Evolutionary conservation across 2,113 vertebrate species (phyloP).

Genomic region (Poeciliopsis retropinna): DNA sequence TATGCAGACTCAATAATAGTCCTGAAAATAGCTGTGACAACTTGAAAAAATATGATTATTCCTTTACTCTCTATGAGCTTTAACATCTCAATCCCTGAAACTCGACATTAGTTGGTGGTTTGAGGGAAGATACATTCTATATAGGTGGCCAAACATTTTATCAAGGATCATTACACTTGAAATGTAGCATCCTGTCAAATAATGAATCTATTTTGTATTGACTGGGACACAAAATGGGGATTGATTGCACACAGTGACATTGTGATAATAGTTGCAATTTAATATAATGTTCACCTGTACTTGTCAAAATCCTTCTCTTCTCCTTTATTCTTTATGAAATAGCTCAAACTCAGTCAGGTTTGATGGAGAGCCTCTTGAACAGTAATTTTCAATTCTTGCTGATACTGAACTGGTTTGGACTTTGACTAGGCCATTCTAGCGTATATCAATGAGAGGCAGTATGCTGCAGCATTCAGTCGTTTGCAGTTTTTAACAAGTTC

Average conservation of each 20-base stretch:
- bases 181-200: neutral
- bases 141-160: neutral
- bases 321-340: too few relatives aligned
- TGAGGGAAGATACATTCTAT: neutral
- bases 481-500: neutral
- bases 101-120: neutral
- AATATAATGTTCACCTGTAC: too few relatives aligned
- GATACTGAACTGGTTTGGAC: too few relatives aligned
- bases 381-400: neutral
- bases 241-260: neutral
- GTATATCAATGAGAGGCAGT: neutral
- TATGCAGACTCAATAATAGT: neutral
- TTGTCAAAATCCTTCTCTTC: too few relatives aligned
- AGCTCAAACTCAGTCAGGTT: neutral
- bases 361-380: neutral
- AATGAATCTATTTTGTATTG: neutral
- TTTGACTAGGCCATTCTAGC: neutral
- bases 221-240: neutral
- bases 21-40: too few relatives aligned
- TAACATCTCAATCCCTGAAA: neutral
- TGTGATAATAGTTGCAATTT: neutral
- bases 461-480: neutral
- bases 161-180: neutral
- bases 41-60: neutral
- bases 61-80: neutral